Evolutionary conservation across 2,797 vertebrate species (phyloP), one percentile per base, ranked within the genome.

Genomic region (Artibeus jamaicensis): DNA sequence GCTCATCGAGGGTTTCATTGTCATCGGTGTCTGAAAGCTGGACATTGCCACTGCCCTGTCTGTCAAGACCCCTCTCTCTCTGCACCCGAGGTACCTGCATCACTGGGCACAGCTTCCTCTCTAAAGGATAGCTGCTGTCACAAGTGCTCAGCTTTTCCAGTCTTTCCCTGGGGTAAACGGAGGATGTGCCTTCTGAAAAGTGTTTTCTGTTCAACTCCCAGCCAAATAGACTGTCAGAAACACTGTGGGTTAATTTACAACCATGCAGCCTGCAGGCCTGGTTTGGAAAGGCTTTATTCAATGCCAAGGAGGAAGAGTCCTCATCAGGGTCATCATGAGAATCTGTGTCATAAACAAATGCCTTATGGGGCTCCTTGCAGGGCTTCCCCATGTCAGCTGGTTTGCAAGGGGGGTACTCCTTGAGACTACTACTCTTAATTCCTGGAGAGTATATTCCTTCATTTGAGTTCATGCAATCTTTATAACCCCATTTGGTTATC

Each of bases 391-490:
- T 42, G 93, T 98, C 98, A 4, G 91, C 55, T 71, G 97, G 94
- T 91, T 98, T 98, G 78, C 98, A 98, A 67, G 97, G 88, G 29
- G 96, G 79, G 39, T 98, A 96, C 6, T 98, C 98, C 21, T 98
- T 99, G 96, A 99, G 99, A 89, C 98, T 98, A 34, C 97, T 97
- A 81, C 97, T 99, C 97, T 99, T 99, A 96, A 99, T 98, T 48
- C 99, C 99, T 74, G 99, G 99, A 48, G 99, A 99, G 98, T 99
- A 99, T 97, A 99, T 99, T 55, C 99, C 99, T 98, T 99, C 99
- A 2, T 99, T 99, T 59, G 99, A 99, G 98, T 99, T 99, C 99
- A 99, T 99, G 98, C 99, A 99, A 96, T 99, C 99, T 98, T 99
- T 99, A 97, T 99, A 98, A 86, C 99, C 99, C 87, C 99, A 99